Base-by-base conservation (phyloP, 2,888 invertebrate species). In the Aphrophora alni region DNA sequence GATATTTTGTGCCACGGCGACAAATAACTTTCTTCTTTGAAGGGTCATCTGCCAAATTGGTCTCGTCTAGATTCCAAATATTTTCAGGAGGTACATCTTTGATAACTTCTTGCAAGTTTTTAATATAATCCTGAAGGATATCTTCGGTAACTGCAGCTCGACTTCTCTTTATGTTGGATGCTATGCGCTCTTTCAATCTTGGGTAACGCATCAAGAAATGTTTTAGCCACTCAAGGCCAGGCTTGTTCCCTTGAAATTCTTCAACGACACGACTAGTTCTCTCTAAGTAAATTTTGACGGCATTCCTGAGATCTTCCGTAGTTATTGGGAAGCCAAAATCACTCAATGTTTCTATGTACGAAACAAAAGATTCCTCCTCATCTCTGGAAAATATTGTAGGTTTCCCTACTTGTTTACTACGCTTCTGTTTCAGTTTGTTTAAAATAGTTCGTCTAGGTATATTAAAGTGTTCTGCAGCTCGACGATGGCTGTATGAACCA, bases 161-260 rank as follows among this genome's bases (percentile, higher is more conserved):
- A 51, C 38, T 77, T 44, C 71, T 69, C 70, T 80, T 80, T 77
- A 80, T 77, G 28, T 80, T 80, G 10, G 80, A 79, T 24, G 80
- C 80, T 21, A 77, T 33, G 17, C 27, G 26, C 24, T 38, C 77
- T 12, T 28, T 76, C 24, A 81, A 51, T 72, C 44, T 33, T 24
- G 77, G 81, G 59, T 78, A 24, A 27, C 81, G 27, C 59, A 51
- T 78, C 33, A 51, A 59, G 38, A 81, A 81, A 4, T 33, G 28
- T 38, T 68, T 73, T 10, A 75, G 21, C 81, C 81, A 81, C 21
- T 78, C 81, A 38, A 12, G 70, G 12, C 81, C 78, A 26, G 81
- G 75, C 14, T 12, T 25, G 27, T 76, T 76, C 14, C 27, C 10
- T 21, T 38, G 7, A 26, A 76, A 76, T 8, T 59, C 10, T 59